Conservation (phyloP, 1,140 invertebrate species). For the Heliothis subflexa region DNA sequence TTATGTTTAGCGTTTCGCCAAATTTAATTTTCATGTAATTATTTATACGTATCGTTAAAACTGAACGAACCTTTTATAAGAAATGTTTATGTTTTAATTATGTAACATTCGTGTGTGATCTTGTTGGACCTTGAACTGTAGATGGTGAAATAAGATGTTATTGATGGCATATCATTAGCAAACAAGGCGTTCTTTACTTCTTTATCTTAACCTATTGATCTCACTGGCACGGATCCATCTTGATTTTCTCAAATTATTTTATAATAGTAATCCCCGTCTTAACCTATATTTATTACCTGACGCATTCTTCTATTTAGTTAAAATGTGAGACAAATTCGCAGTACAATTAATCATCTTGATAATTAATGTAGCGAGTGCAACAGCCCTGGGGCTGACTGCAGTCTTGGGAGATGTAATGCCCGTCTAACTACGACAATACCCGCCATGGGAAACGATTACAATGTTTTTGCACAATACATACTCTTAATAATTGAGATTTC, state of each 20-base stretch:
- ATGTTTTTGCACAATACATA: slow-evolving; percentile 47
- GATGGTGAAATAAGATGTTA: neutral
- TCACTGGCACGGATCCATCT: neutral
- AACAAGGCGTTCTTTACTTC: neutral
- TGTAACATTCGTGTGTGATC: neutral
- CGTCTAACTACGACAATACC: slow-evolving; percentile 33
- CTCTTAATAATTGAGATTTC: slow-evolving; percentile 44
- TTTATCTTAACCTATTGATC: neutral
- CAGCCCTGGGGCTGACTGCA: slow-evolving; percentile 6
- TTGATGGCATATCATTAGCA: neutral
- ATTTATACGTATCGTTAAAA: slow-evolving; percentile 34
- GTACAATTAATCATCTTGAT: neutral
- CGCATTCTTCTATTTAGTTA: neutral
- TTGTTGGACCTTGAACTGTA: slow-evolving; percentile 10
- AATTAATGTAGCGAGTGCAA: neutral
- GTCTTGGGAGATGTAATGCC: slow-evolving; percentile 33
- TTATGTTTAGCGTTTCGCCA: slow-evolving; percentile 27
- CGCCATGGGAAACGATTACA: slow-evolving; percentile 45
- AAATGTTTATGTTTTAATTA: slow-evolving; percentile 19
- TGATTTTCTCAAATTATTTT: too few relatives aligned
- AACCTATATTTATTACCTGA: neutral
- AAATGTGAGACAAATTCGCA: neutral
- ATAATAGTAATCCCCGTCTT: neutral
- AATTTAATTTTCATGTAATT: slow-evolving; percentile 36
- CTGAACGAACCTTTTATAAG: slow-evolving; percentile 18